Percentiles rank a stretch among this genome's conserved stretches.
Evolutionary conservation across 2,888 invertebrate species (phyloP).

Genomic region (Polyommatus iphigenia): DNA sequence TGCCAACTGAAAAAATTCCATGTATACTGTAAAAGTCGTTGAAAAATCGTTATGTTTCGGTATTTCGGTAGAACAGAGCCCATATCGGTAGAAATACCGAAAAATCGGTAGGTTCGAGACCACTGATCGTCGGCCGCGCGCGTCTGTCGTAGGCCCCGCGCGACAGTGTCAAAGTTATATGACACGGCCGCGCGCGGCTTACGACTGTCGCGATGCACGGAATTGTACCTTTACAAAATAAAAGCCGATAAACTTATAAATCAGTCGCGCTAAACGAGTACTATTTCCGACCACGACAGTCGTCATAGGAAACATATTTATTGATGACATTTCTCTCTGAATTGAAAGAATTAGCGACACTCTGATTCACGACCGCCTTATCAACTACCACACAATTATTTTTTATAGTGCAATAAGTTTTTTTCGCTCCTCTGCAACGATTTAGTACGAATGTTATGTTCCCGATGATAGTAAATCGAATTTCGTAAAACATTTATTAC

Average conservation of each 20-base stretch:
- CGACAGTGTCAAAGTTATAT: too few relatives aligned
- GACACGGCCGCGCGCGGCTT: too few relatives aligned
- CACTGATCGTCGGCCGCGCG: too few relatives aligned
- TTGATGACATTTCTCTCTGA: neutral
- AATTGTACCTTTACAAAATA: too few relatives aligned
- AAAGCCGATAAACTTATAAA: slow-evolving; percentile 7
- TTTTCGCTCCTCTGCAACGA: neutral
- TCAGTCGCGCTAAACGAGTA: neutral
- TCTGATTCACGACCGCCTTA: neutral
- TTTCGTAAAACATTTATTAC: neutral
- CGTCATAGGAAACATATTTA: neutral
- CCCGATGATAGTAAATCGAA: slow-evolving; percentile 10
- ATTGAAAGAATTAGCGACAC: slow-evolving; percentile 13
- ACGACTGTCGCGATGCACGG: too few relatives aligned
- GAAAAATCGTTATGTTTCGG: too few relatives aligned
- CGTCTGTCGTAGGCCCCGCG: too few relatives aligned
- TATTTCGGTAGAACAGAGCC: too few relatives aligned
- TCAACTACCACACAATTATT: slow-evolving; percentile 6
- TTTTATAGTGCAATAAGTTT: slow-evolving; percentile 13
- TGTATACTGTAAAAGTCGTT: too few relatives aligned
- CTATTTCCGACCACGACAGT: slow-evolving; percentile 1
- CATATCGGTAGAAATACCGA: too few relatives aligned
- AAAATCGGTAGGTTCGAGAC: too few relatives aligned
- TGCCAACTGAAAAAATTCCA: too few relatives aligned
- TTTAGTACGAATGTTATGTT: slow-evolving; percentile 11